Conservation (phyloP, 2,888 invertebrate species). For the Xanthia togata region DNA sequence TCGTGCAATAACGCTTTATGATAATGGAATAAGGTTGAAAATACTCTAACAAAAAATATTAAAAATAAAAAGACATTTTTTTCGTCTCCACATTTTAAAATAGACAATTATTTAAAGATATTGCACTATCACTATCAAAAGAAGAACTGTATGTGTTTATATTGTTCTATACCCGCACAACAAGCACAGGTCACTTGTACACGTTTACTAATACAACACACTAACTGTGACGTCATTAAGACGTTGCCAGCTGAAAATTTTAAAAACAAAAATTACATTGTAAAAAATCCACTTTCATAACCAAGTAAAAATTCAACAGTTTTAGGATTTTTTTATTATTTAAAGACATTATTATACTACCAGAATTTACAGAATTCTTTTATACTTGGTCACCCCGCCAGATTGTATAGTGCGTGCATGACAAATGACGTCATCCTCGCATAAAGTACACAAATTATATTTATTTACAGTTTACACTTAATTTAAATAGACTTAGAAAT, state of each 20-base stretch:
- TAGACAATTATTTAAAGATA: slow-evolving; percentile 4
- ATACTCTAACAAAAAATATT: neutral
- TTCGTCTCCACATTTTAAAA: neutral
- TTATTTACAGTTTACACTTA: slow-evolving; percentile 6
- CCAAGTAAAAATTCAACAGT: neutral
- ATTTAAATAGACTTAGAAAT: slow-evolving; percentile 33
- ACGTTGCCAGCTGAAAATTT: slow-evolving; percentile 60
- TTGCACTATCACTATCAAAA: slow-evolving; percentile 50
- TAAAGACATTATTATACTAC: neutral
- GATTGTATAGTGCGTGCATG: slow-evolving; percentile 9
- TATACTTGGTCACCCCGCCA: slow-evolving; percentile 1
- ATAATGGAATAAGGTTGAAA: slow-evolving; percentile 16
- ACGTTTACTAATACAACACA: slow-evolving; percentile 83
- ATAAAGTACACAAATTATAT: slow-evolving; percentile 10
- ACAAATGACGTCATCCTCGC: slow-evolving; percentile 6
- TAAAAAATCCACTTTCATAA: slow-evolving; percentile 15
- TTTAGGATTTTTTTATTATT: neutral
- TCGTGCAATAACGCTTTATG: slow-evolving; percentile 47
- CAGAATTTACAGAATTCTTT: neutral
- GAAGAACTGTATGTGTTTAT: slow-evolving; percentile 59
- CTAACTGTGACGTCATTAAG: slow-evolving; percentile 78
- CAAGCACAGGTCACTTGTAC: slow-evolving; percentile 81
- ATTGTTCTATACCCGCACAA: slow-evolving; percentile 74
- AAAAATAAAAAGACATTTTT: neutral
- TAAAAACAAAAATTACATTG: slow-evolving; percentile 22